phyloP scores from a whole-genome alignment of 2,888 invertebrate genomes.

The Criorhina ranunculi region DNA sequence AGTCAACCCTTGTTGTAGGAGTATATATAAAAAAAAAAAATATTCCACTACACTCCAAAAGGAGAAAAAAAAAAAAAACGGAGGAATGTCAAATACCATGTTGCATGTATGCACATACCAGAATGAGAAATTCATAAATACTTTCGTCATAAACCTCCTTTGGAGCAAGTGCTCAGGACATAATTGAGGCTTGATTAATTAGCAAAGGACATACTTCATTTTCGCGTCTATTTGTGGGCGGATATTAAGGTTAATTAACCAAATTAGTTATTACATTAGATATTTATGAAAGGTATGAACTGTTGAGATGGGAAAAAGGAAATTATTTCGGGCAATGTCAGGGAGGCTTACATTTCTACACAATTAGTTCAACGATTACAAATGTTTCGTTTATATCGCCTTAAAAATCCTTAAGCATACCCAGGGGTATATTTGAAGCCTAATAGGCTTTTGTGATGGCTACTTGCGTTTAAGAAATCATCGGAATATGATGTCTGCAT shows the following conservation, averaged over 20 bases:
- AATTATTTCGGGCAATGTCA: neutral
- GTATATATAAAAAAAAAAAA: neutral
- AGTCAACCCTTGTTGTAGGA: slow-evolving; percentile 55
- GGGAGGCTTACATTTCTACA: too few relatives aligned
- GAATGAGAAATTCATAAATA: slow-evolving; percentile 36
- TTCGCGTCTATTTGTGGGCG: slow-evolving; percentile 37
- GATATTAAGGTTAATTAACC: slow-evolving; percentile 43
- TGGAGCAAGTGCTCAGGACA: slow-evolving; percentile 10
- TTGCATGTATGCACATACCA: slow-evolving; percentile 18
- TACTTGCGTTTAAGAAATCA: too few relatives aligned
- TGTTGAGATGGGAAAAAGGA: neutral
- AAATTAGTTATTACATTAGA: slow-evolving; percentile 45
- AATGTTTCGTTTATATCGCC: too few relatives aligned
- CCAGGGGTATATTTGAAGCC: too few relatives aligned
- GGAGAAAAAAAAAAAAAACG: slow-evolving; percentile 14
- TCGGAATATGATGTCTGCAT: too few relatives aligned
- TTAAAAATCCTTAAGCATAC: too few relatives aligned
- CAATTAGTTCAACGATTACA: too few relatives aligned
- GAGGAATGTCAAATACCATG: slow-evolving; percentile 12
- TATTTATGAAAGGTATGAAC: neutral
- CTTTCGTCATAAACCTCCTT: slow-evolving; percentile 10
- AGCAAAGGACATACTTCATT: neutral
- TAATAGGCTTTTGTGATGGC: too few relatives aligned
- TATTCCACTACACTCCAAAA: slow-evolving; percentile 22
- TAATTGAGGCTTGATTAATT: slow-evolving; percentile 42